Conservation (phyloP, 1,140 invertebrate genomes). For the Ips typographus region DNA sequence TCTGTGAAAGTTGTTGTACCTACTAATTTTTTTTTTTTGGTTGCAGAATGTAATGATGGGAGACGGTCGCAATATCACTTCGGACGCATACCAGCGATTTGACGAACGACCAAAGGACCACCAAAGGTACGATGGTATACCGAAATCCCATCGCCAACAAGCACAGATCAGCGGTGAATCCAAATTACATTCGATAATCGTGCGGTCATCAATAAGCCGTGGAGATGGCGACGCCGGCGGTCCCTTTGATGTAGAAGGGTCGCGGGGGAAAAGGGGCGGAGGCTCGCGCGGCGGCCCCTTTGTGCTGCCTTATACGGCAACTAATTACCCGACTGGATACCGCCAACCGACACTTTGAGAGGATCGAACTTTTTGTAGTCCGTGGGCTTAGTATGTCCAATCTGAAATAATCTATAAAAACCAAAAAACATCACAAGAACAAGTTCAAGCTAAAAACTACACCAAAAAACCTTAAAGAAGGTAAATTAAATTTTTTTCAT, state of each 20-base stretch:
- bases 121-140: neutral
- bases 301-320: conserved; percentile 53
- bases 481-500: too few relatives aligned
- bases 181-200: conserved; percentile 50
- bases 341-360: conserved; percentile 42
- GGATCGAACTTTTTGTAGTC: neutral
- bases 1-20: too few relatives aligned
- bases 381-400: too few relatives aligned
- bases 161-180: conserved; percentile 23
- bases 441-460: too few relatives aligned
- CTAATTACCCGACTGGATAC: conserved; percentile 50
- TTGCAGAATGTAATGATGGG: too few relatives aligned
- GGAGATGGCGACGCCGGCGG: conserved; percentile 32
- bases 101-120: neutral
- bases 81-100: too few relatives aligned
- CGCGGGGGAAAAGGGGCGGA: conserved; percentile 35
- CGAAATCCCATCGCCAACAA: conserved; percentile 20
- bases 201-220: conserved; percentile 40
- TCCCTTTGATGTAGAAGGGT: conserved; percentile 38
- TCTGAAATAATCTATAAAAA: too few relatives aligned
- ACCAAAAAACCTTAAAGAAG: too few relatives aligned
- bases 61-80: too few relatives aligned
- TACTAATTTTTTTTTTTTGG: too few relatives aligned
- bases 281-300: conserved; percentile 51
- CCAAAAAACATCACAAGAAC: too few relatives aligned